phyloP scores from a whole-genome alignment of 2,888 invertebrate genomes.

The Agrochola circellaris region DNA sequence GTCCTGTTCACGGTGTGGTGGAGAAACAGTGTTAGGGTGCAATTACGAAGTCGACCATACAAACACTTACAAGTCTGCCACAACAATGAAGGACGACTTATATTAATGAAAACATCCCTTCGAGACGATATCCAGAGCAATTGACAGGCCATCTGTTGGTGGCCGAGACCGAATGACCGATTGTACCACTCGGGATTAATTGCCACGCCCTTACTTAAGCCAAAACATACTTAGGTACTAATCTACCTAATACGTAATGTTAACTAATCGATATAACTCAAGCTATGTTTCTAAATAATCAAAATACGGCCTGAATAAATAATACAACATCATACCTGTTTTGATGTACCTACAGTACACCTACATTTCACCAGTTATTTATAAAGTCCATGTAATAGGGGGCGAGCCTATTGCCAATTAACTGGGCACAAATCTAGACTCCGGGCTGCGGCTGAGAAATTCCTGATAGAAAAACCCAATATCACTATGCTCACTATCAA shows the following conservation, averaged over 20 bases:
- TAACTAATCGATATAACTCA: not conserved
- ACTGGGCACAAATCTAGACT: not conserved
- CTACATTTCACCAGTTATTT: not conserved
- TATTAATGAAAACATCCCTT: constrained; percentile 36
- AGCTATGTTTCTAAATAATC: not conserved
- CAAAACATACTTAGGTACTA: too few species aligned
- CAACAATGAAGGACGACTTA: constrained; percentile 16
- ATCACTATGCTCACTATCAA: too few species aligned
- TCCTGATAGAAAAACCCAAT: not conserved
- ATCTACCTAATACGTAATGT: too few species aligned
- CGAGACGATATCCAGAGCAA: constrained; percentile 17
- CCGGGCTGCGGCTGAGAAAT: not conserved
- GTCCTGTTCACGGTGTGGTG: too few species aligned
- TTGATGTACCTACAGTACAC: too few species aligned
- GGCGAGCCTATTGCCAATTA: not conserved
- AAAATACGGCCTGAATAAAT: not conserved
- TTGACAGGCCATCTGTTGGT: constrained; percentile 22
- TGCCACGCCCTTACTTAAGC: not conserved
- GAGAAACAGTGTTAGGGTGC: too few species aligned
- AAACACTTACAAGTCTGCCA: constrained; percentile 1
- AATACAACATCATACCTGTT: not conserved
- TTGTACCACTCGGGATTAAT: constrained; percentile 32
- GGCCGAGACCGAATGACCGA: constrained; percentile 20
- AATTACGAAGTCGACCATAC: not conserved
- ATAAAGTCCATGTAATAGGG: not conserved